Percentiles rank a stretch among this genome's conserved stretches.
These are phyloP conservation scores for Epizoanthus scotinus DNA, from an alignment of 92 coral and sea anemone species.

Conservation along the genomic window DNA sequence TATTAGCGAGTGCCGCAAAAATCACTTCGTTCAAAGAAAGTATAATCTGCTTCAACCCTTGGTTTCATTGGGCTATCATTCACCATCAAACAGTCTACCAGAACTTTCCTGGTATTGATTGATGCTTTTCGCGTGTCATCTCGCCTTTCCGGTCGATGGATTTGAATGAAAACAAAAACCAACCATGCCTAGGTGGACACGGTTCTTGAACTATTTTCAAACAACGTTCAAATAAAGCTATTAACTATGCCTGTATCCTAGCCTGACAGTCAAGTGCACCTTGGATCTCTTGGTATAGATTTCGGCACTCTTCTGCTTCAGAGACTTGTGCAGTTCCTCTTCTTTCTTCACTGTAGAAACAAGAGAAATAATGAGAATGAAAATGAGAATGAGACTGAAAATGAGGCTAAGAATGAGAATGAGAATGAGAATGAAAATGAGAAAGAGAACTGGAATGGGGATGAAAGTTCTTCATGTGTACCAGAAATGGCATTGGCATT, in stretches of 20 bases:
- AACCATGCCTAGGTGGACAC: no score
- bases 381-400: neutral
- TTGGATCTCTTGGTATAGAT: constrained; percentile 90
- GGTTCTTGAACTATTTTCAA: neutral
- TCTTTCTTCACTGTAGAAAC: constrained; percentile 75
- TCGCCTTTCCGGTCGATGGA: no score
- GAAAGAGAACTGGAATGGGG: neutral
- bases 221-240: neutral
- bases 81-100: no score
- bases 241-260: neutral
- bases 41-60: no score
- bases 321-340: constrained; percentile 66
- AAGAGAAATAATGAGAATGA: neutral
- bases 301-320: constrained; percentile 90
- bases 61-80: no score
- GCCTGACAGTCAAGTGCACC: constrained; percentile 32
- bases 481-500: no score
- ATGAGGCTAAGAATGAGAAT: neutral
- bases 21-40: no score
- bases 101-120: no score
- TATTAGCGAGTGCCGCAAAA: no score
- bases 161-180: no score
- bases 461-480: no score
- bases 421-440: neutral
- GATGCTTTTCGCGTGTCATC: no score